Percentiles rank a stretch among this genome's conserved stretches.
These are phyloP conservation scores for Rutilus rutilus DNA, from an alignment of 2,113 vertebrate species.

Conservation along the genomic window DNA sequence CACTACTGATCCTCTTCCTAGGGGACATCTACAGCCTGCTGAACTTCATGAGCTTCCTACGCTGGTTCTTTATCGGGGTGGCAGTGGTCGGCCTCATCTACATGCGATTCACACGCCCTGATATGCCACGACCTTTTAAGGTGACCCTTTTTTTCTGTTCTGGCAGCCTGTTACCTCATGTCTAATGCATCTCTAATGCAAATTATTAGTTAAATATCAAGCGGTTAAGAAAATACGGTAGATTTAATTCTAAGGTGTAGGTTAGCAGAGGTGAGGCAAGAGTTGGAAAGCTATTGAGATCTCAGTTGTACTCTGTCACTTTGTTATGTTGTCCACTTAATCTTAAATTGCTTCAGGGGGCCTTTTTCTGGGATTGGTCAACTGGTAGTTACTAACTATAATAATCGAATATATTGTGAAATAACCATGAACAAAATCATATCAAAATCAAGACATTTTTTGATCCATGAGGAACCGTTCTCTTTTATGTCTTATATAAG, in stretches of 20 bases:
- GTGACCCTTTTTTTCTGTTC: slow-evolving; percentile 66
- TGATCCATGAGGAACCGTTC: too few relatives aligned
- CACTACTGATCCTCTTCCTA: slow-evolving; percentile 89
- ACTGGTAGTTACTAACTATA: neutral
- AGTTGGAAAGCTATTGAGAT: neutral
- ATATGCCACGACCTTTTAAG: slow-evolving; percentile 96
- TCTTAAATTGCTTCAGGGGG: neutral
- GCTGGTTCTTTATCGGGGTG: slow-evolving; percentile 95
- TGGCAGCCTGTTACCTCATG: neutral
- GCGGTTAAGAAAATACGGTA: neutral
- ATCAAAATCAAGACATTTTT: neutral
- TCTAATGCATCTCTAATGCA: neutral
- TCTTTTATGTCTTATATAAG: neutral
- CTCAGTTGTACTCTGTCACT: slow-evolving; percentile 7
- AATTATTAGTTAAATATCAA: neutral
- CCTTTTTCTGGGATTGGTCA: slow-evolving; percentile 9
- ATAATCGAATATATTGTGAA: neutral
- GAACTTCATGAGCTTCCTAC: slow-evolving; percentile 97
- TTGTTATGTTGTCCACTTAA: slow-evolving; percentile 23
- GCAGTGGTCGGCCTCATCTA: slow-evolving; percentile 92
- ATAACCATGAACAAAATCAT: slow-evolving; percentile 2
- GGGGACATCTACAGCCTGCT: slow-evolving; percentile 94
- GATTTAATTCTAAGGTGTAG: neutral
- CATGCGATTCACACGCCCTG: slow-evolving; percentile 88
- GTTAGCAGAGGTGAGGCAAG: slow-evolving; percentile 8